Evolutionary conservation across 2,113 vertebrate genomes (phyloP).

Genomic region (Bufo bufo): DNA sequence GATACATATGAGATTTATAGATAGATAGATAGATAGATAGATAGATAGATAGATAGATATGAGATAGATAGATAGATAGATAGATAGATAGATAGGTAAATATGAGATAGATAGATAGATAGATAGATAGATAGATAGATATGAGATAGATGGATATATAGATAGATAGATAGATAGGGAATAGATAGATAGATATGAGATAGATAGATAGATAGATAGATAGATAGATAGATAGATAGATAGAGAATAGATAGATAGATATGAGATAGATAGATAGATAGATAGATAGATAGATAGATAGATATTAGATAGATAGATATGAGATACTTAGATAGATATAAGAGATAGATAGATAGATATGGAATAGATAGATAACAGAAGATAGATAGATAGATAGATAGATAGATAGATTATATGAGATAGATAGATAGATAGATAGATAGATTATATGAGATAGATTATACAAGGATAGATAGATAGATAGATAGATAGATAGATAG

Average conservation of each 20-base stretch:
- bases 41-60: too few relatives aligned
- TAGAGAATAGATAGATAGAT: not conserved
- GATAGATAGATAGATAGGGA: not conserved
- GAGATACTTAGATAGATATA: too few relatives aligned
- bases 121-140: not conserved
- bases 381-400: not conserved
- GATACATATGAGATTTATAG: not conserved
- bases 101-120: not conserved
- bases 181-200: too few relatives aligned
- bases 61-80: not conserved
- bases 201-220: too few relatives aligned
- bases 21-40: not conserved
- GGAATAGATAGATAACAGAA: too few relatives aligned
- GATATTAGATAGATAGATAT: not conserved
- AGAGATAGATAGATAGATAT: not conserved
- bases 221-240: not conserved
- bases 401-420: not conserved
- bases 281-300: not conserved
- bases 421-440: not conserved
- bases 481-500: not conserved
- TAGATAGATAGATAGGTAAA: not conserved
- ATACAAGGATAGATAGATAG: not conserved
- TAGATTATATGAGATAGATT: not conserved
- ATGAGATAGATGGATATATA: constrained; percentile 2
- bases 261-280: not conserved